Percentiles rank a stretch among this genome's conserved stretches.
Conservation (phyloP, 1,140 invertebrate genomes). For the Hypothenemus hampei region DNA sequence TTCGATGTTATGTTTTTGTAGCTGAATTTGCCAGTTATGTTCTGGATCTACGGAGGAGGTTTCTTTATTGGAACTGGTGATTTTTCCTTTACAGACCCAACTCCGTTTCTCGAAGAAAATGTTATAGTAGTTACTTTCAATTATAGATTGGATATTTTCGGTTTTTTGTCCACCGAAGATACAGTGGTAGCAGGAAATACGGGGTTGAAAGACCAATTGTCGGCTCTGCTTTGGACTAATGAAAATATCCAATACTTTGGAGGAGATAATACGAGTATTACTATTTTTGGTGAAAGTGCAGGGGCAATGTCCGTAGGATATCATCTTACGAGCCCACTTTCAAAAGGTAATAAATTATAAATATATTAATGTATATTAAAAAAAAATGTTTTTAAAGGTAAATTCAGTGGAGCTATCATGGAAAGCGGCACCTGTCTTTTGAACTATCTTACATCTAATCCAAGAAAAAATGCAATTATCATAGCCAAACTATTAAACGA, state of each 20-base stretch:
- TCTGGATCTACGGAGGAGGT: constrained; percentile 17
- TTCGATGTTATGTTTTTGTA: neutral
- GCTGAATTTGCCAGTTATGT: constrained; percentile 4
- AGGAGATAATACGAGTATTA: constrained; percentile 64
- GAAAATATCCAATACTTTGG: constrained; percentile 65
- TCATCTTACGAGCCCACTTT: constrained; percentile 64
- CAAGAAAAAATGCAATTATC: neutral
- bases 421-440: constrained; percentile 8
- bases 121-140: constrained; percentile 53
- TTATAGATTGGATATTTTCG: constrained; percentile 49
- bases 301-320: constrained; percentile 58
- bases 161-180: constrained; percentile 55
- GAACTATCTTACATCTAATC: neutral
- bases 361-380: too few relatives aligned
- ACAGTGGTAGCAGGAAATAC: constrained; percentile 60
- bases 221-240: constrained; percentile 63
- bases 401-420: constrained; percentile 8
- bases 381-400: neutral
- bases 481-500: constrained; percentile 2
- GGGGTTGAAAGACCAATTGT: constrained; percentile 67
- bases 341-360: constrained; percentile 49
- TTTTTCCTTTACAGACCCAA: constrained; percentile 33
- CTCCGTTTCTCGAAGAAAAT: constrained; percentile 47
- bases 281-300: constrained; percentile 62
- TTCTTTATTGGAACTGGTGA: constrained; percentile 2